Conservation (phyloP, 37 sponge, comb jelly and placozoan species). For the Beroe forskalii region DNA sequence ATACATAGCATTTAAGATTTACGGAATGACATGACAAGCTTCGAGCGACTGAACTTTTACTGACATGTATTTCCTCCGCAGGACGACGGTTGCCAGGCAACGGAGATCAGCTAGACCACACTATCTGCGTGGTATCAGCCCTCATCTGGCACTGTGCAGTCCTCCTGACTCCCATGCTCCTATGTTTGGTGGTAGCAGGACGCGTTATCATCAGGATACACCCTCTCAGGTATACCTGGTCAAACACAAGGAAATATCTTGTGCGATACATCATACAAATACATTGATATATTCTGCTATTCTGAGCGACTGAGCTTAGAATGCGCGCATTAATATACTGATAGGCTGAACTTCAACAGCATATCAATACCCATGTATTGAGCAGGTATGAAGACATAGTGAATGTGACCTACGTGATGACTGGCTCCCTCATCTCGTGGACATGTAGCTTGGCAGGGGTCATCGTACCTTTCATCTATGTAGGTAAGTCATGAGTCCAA, state of each 20-base stretch:
- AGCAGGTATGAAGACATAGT: slow-evolving; percentile 44
- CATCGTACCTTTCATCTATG: neutral
- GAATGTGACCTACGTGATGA: slow-evolving; percentile 1
- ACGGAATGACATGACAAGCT: too few species aligned
- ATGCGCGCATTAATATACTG: too few species aligned
- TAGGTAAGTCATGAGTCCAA: neutral
- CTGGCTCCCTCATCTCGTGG: slow-evolving; percentile 17
- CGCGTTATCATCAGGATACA: neutral
- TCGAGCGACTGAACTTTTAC: too few species aligned
- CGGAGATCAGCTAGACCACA: neutral
- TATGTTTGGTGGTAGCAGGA: neutral
- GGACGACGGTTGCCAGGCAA: neutral
- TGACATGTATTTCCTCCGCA: neutral
- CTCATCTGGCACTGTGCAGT: slow-evolving; percentile 10
- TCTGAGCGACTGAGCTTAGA: too few species aligned
- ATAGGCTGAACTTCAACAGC: too few species aligned
- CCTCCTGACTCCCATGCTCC: slow-evolving; percentile 23
- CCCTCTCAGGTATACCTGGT: slow-evolving; percentile 56
- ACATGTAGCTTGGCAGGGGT: neutral
- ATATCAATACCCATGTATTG: too few species aligned
- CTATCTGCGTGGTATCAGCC: neutral
- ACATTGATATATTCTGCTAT: too few species aligned
- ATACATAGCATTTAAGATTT: too few species aligned
- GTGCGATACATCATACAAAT: too few species aligned
- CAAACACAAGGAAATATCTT: too few species aligned